Evolutionary conservation across 1,140 invertebrate species (phyloP), one percentile per base, ranked within the genome.

Genomic region (Phenacoccus solenopsis): DNA sequence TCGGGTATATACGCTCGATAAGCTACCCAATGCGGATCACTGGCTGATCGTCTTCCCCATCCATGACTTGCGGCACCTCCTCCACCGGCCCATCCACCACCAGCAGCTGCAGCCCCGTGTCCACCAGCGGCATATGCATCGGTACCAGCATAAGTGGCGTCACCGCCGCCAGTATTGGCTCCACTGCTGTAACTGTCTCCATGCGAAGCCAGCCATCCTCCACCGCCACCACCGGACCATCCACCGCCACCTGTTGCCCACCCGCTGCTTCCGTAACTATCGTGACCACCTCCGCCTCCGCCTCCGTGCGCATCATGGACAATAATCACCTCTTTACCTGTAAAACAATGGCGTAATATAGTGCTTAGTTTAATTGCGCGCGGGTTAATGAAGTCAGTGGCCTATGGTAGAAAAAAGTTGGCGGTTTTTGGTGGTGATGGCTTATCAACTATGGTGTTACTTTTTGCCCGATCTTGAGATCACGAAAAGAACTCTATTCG

Each of bases 301-400:
- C 64, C 72, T 0, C 71, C 70, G 27, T 73, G 71, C 20, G 24
- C 70, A 21, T 71, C 73, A 22, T 74, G 71, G 0, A 73, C 73
- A 28, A 74, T 73, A 10, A 73, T 73, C 70, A 73, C 72, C 38
- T 73, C 70, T 61, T 73, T 73, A n/a, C 69, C 69, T 70, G 28
- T 20, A 59, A n/a, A 56, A 69, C 25, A 49, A 16, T 12, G 10
- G 9, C n/a, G 27, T 16, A 27, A 28, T 28, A 67, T 67, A 25
- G 24, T 25, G 21, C 7, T 16, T 67, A 22, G 57, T 61, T 10
- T 7, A 24, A 21, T 67, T 3, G n/a, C 3, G 3, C 27, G 12
- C 24, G 16, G 13, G 10, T 12, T 67, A 12, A 67, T 20, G 24
- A 22, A 28, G 61, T 67, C 24, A 67, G 61, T 27, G 24, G 24